Base-by-base conservation (phyloP, 2,113 vertebrate genomes). In the Eurypyga helias region DNA sequence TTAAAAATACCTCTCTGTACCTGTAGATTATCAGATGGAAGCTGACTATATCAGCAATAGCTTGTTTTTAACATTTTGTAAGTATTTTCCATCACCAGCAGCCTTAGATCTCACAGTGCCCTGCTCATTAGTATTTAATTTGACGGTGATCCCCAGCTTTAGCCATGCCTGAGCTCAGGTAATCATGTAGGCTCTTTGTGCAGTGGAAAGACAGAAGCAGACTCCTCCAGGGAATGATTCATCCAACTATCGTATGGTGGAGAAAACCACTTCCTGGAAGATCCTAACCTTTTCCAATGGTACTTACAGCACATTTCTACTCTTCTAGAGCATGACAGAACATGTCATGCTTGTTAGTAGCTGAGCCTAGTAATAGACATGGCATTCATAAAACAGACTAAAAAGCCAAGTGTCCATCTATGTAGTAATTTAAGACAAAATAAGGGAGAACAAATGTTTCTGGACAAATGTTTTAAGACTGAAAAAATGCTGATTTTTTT, bases 151-250 rank as follows among this genome's bases (percentile, higher is more conserved):
- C 49, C 83, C 57, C 34, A 75, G 84, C 71, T 96, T 87, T 84
- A 89, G 55, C 87, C 48, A 1, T 77, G 67, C 20, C 65, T 82
- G 51, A 64, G 38, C 49, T 86, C 67, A 67, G 73, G 70, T 91
- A 93, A 67, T 93, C 65, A 19, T 20, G 6, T 64, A 28, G 55
- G 8, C 41, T 86, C 18, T 71, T 34, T 60, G 20, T 75, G 76
- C 29, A 65, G 43, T 19, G 29, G 33, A 88, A 77, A 34, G 73
- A 25, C 57, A 76, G 71, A 54, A 34, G 46, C 46, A 80, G 34
- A 52, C 29, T 87, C 65, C 69, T 96, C 43, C 77, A 78, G 89
- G 61, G 61, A 89, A 79, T 91, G 87, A 95, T 84, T 96, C 65
- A 91, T 78, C 80, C 77, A 62, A 21, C 46, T 79, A 13, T 31